These are phyloP conservation scores for Spodoptera frugiperda DNA, from an alignment of 1,140 invertebrate genomes.

Conservation along the genomic window DNA sequence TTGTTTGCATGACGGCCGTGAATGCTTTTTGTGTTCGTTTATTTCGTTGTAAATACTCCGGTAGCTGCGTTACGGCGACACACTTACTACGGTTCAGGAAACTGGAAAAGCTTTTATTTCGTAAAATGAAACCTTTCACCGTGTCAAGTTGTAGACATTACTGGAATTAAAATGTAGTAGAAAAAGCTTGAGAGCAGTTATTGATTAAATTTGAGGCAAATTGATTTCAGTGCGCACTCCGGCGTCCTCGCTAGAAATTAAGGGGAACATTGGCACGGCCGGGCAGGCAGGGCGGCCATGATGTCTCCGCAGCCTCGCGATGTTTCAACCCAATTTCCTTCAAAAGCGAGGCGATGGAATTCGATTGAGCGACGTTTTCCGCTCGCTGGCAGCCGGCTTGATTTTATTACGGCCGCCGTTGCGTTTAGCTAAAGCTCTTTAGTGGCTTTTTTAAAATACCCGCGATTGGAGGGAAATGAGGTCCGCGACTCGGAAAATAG, in stretches of 20 bases:
- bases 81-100: not conserved
- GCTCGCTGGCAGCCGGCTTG: constrained; percentile 27
- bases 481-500: constrained; percentile 39
- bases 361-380: constrained; percentile 42
- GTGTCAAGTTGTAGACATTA: not conserved
- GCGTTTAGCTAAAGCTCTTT: constrained; percentile 25
- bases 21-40: not conserved
- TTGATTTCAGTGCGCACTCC: constrained; percentile 16
- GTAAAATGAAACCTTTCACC: constrained; percentile 2
- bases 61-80: not conserved
- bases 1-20: not conserved
- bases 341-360: constrained; percentile 42
- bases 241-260: not conserved
- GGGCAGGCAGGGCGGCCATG: not conserved
- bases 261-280: constrained; percentile 11
- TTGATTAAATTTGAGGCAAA: constrained; percentile 30
- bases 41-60: not conserved
- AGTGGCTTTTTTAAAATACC: constrained; percentile 44
- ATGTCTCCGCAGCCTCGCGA: constrained; percentile 1
- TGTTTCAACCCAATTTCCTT: constrained; percentile 45
- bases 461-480: constrained; percentile 42
- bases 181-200: constrained; percentile 22
- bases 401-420: constrained; percentile 43
- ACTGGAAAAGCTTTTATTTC: constrained; percentile 11
- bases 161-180: constrained; percentile 2